Percentiles rank a stretch among this genome's conserved stretches.
phyloP scores from a whole-genome alignment of 2,113 vertebrate genomes.

The Atrichornis clamosus region DNA sequence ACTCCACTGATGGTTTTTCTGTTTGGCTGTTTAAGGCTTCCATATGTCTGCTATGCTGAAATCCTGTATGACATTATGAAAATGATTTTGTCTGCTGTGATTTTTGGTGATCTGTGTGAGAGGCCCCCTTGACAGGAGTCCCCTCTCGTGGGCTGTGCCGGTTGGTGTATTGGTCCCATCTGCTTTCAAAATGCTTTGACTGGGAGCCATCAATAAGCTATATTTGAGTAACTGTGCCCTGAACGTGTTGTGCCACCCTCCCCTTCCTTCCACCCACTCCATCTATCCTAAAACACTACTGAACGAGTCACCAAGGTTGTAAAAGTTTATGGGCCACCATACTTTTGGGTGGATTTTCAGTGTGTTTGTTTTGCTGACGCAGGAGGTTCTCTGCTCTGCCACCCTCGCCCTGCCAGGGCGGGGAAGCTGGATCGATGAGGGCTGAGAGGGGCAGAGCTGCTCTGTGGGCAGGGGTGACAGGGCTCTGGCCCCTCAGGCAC shows the following conservation, averaged over 20 bases:
- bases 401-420: fast-evolving
- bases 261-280: neutral
- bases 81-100: neutral
- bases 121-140: neutral
- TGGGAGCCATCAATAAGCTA: neutral
- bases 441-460: neutral
- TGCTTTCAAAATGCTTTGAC: neutral
- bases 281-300: neutral
- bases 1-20: neutral
- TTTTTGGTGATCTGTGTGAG: neutral
- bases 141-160: neutral
- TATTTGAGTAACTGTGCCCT: neutral
- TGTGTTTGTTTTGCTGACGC: neutral
- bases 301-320: neutral
- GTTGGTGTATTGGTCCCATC: fast-evolving
- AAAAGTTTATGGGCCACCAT: neutral
- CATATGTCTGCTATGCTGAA: neutral
- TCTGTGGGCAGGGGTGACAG: fast-evolving
- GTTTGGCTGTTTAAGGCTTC: neutral
- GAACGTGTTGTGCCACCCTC: fast-evolving
- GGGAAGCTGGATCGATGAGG: neutral
- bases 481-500: neutral
- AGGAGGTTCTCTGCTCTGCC: neutral
- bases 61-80: neutral
- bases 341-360: neutral